Evolutionary conservation across 2,888 invertebrate species (phyloP).

Genomic region (Lagria hirta): DNA sequence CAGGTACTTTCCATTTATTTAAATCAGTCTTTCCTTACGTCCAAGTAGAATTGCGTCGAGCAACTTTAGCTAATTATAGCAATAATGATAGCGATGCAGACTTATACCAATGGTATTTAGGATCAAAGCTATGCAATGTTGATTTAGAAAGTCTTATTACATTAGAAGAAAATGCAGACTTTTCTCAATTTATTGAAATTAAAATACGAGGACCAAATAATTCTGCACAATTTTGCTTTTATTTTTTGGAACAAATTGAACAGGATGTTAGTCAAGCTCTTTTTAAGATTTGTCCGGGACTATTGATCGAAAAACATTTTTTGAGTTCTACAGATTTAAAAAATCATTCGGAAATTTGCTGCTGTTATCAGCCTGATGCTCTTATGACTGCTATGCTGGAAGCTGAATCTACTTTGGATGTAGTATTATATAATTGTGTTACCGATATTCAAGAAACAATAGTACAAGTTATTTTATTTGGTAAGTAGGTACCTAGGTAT

Average conservation of each 20-base stretch:
- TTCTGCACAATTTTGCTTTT: conserved; percentile 62
- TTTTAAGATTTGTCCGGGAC: conserved; percentile 66
- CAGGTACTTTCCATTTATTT: conserved; percentile 62
- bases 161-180: conserved; percentile 57
- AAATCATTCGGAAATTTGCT: conserved; percentile 49
- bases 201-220: conserved; percentile 66
- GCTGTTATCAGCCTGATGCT: conserved; percentile 51
- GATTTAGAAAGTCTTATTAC: conserved; percentile 69
- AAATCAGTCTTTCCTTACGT: conserved; percentile 70
- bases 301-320: conserved; percentile 65
- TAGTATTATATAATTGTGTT: conserved; percentile 53
- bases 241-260: conserved; percentile 68
- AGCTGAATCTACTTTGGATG: conserved; percentile 52
- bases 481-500: no score
- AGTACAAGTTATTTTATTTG: conserved; percentile 61
- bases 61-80: conserved; percentile 44
- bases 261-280: conserved; percentile 65
- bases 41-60: conserved; percentile 55
- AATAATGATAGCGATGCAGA: conserved; percentile 62
- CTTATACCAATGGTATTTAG: conserved; percentile 72
- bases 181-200: conserved; percentile 62
- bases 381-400: conserved; percentile 52
- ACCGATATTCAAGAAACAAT: conserved; percentile 59
- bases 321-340: conserved; percentile 63
- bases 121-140: conserved; percentile 69